Base-by-base conservation (phyloP, 2,888 invertebrate species). In the Philhelius pedissequus region DNA sequence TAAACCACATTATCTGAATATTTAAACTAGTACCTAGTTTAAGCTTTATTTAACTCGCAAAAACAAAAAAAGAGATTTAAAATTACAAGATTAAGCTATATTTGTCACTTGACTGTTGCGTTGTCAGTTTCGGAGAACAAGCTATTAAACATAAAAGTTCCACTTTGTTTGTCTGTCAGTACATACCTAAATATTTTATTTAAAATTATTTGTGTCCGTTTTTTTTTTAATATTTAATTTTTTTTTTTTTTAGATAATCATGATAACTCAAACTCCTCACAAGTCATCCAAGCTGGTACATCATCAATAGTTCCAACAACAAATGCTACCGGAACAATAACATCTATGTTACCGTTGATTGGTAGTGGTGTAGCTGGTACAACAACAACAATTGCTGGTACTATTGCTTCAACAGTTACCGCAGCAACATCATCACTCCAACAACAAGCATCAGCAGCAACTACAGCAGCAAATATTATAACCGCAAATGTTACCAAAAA, bases 261-360 rank as follows among this genome's bases (percentile, higher is more conserved):
- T 86, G 92, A 92, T 88, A 91, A 92, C 88, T 92, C 92, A 87
- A 92, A 92, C 88, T 92, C 92, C 88, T 92, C 92, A 87, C 90
- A 89, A 88, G 87, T 90, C 75, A 84, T 84, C 76, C 89, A 89
- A 88, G 86, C 87, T 86, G 90, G 90, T 88, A 90, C 90, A 87
- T 88, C 89, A 88, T 90, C 91, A 87, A 89, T 84, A 62, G 75
- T 84, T 90, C 89, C 90, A 89, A 89, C 90, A 89, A 88, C 88
- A 87, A 81, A 87, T 60, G 83, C 87, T 80, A 70, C 86, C 50
- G 78, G 86, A 76, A 56, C 87, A 87, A 81, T 87, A 76, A 83
- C 87, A 70, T 87, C 90, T 89, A 88, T 88, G 80, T 75, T 84
- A 62, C 84, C 84, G 48, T 66, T 84, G 43, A 66, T 80, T 45